Evolutionary conservation across 2,888 invertebrate genomes (phyloP), one percentile per base, ranked within the genome.

Genomic region (Oscheius sp.): DNA sequence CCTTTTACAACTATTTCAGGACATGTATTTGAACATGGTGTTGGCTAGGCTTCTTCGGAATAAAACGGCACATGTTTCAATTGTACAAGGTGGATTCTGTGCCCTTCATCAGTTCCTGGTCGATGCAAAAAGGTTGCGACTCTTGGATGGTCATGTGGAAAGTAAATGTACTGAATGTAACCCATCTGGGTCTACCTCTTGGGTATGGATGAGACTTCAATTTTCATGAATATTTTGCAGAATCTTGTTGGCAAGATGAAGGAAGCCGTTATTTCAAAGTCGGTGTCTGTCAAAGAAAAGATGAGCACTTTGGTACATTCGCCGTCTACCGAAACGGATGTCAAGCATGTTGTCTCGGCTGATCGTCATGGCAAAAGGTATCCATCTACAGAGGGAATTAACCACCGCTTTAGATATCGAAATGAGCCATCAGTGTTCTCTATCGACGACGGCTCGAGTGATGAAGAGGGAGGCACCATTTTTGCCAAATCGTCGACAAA

Each of bases 31-130:
- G 21, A 94, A 96, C 89, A 99, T 99, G 98, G 96, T 97, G 27
- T 94, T 99, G 18, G 95, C 98, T 6, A 95, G 95, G 72, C 97
- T 99, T 89, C 91, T 99, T 59, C 96, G 97, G 90, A 93, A 94
- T 89, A 94, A 95, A 88, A 94, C 94, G 0, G 93, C 94, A 85
- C 96, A 94, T 89, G 94, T 99, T 59, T 95, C 95, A 61, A 92
- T 96, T 90, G 92, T 96, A 23, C 93, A 93, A 80, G 96, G 96
- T 73, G 98, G 98, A 2, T 98, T 96, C 90, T 90, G 91, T 89
- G 46, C 58, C 18, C 70, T 70, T 29, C 70, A 70, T n/a, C 43
- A 25, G 9, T 61, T 70, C 18, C 29, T 70, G 16, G 25, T 45
- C 7, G 59, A 59, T 13, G 23, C 58, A 12, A 59, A 70, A 21